Evolutionary conservation across 1,140 invertebrate species (phyloP).

Genomic region (Trinorchestia longiramus): DNA sequence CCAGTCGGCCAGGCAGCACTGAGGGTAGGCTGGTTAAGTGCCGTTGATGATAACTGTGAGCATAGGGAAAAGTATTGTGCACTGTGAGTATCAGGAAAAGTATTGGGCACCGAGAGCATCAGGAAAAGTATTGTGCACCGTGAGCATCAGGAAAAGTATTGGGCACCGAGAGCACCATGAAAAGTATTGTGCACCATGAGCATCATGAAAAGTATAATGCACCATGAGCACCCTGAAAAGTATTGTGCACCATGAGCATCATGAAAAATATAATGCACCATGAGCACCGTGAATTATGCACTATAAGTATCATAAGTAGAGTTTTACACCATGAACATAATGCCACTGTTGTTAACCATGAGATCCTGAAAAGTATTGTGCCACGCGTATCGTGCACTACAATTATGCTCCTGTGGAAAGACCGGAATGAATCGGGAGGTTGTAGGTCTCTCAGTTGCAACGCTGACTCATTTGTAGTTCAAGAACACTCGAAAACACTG

Average conservation of each 20-base stretch:
- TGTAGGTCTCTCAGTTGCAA: too few species aligned
- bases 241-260: background rate
- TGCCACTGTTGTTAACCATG: too few species aligned
- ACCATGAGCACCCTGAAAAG: background rate
- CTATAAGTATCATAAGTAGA: too few species aligned
- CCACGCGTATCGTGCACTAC: too few species aligned
- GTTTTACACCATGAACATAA: too few species aligned
- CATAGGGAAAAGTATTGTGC: background rate
- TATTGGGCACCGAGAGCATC: background rate
- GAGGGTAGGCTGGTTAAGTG: background rate
- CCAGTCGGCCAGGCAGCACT: background rate
- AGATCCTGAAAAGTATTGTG: too few species aligned
- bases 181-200: background rate
- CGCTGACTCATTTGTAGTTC: too few species aligned
- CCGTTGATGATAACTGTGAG: background rate
- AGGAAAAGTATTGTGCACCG: background rate
- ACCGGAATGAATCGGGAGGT: too few species aligned
- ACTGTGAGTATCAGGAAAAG: background rate
- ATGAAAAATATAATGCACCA: background rate
- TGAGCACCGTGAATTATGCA: too few species aligned
- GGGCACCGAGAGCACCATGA: background rate
- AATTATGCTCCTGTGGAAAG: too few species aligned
- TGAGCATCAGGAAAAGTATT: background rate
- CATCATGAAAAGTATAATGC: background rate
- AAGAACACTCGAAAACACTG: too few species aligned